A percentile compares a stretch with the other conserved stretches of the same genome.
These are phyloP conservation scores for Thalpophila matura DNA, from an alignment of 2,888 invertebrate species.

Conservation along the genomic window DNA sequence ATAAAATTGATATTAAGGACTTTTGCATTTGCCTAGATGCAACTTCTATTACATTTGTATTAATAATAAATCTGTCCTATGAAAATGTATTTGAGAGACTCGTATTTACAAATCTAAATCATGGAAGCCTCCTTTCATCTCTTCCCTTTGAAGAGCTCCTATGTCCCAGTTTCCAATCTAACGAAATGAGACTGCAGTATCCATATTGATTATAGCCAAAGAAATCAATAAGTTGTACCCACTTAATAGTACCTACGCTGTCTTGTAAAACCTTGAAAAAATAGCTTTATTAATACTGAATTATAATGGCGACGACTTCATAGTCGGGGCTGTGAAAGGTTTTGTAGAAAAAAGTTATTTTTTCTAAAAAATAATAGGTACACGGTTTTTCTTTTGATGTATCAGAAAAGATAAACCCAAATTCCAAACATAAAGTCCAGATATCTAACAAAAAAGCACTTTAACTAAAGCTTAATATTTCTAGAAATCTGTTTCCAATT, in stretches of 20 bases:
- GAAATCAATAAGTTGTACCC: conserved; percentile 6
- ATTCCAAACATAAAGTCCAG: neutral
- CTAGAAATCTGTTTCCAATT: conserved; percentile 6
- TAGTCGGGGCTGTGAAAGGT: too few relatives aligned
- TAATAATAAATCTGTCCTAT: neutral
- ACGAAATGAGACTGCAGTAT: neutral
- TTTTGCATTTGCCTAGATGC: conserved; percentile 24
- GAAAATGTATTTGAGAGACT: neutral
- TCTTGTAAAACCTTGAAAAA: conserved; percentile 23
- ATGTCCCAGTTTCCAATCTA: neutral
- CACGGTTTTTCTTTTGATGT: too few relatives aligned
- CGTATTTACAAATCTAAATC: neutral
- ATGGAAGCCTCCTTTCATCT: neutral
- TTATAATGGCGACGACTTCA: neutral
- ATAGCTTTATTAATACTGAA: conserved; percentile 12
- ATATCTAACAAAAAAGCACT: neutral
- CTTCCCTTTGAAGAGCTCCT: neutral
- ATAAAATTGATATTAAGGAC: conserved; percentile 45
- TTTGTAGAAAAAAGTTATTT: too few relatives aligned
- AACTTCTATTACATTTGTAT: conserved; percentile 3
- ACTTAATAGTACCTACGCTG: neutral
- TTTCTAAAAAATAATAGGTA: too few relatives aligned
- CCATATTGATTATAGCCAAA: neutral
- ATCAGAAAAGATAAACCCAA: too few relatives aligned
- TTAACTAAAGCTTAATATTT: neutral